Evolutionary conservation across 2,888 invertebrate species (phyloP), one percentile per base, ranked within the genome.

Genomic region (Penaeus monodon): DNA sequence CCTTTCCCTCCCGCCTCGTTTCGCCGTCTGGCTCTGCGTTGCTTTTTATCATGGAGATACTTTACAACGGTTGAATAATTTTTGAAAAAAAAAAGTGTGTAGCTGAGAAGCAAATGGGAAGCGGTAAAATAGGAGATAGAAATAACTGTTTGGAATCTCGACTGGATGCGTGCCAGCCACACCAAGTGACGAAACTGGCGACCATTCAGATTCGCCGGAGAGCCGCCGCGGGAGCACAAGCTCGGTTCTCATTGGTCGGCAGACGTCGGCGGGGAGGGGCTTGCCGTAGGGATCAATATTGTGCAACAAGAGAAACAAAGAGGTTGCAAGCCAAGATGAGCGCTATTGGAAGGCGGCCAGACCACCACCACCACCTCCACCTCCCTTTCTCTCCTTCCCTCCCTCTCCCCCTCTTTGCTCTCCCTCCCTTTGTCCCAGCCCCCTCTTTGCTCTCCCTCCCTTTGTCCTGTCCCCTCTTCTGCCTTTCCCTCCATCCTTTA

Each of bases 261-360:
- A 49, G 27, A 78, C 38, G 24, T 20, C 33, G 24, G 57, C 64
- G 66, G 79, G 89, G 89, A 81, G 89, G 84, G 78, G 85, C 84
- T 8, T 79, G 84, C 74, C 29, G 57, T 73, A 73, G 76, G 78
- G 84, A 87, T 87, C 86, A 84, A 81, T 87, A 85, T 85, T 57
- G 80, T 73, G 65, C 64, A 84, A 63, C 65, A 83, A 70, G 10
- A 49, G 66, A 73, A 82, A 82, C 70, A 70, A 82, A 82, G 73
- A 57, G 73, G 27, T 24, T 74, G 7, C 6, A 49, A 49, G 78
- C 70, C 27, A 64, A 74, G 68, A 68, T 78, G 57, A 63, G 29
- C 44, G n/a, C 57, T 12, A 64, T 66, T 29, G 44, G n/a, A n/a
- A 79, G 33, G 29, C 38, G 64, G 27, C 33, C 57, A 65, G 57